Evolutionary conservation across 2,888 invertebrate genomes (phyloP), one percentile per base, ranked within the genome.

Genomic region (Pollenia labialis): DNA sequence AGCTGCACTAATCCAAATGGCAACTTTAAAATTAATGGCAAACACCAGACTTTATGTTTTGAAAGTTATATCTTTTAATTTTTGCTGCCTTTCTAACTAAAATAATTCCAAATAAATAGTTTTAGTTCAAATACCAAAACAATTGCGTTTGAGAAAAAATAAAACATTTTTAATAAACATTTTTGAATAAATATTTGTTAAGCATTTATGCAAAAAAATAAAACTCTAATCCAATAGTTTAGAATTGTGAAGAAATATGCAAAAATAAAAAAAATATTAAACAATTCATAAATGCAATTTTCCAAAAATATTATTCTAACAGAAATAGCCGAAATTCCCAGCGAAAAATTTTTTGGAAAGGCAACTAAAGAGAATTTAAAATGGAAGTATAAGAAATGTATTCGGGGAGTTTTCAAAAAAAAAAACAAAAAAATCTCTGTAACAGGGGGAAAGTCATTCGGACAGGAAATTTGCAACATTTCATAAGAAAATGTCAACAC

Each of bases 121-220:
- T 68, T 68, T 68, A n/a, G 4, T 4, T 32, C 3, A 32, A 32
- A 68, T 50, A 11, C n/a, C 40, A 40, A 54, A 72, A 14, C 23
- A 44, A 72, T 46, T 23, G n/a, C 58, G 69, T 44, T 54, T 71
- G 10, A 2, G 8, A 11, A 54, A 44, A 11, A 32, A 58, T n/a
- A 14, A 32, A 58, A 1, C 1, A 64, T 46, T 46, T 72, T 72
- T 58, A 44, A 32, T 46, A 56, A 58, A 58, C 11, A 54, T 46
- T 72, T 69, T 48, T 56, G 23, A 32, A 23, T 4, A 46, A 58
- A 58, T 72, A 72, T 58, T 72, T 58, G 44, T 46, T 58, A 10
- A n/a, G n/a, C 54, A 16, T 54, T 54, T 18, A 18, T 54, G 9
- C 16, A 16, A 9, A 54, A 54, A 54, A 54, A n/a, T 14, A 54